Evolutionary conservation across 2,888 invertebrate species (phyloP), one percentile per base, ranked within the genome.

Genomic region (Aphodius granarius): DNA sequence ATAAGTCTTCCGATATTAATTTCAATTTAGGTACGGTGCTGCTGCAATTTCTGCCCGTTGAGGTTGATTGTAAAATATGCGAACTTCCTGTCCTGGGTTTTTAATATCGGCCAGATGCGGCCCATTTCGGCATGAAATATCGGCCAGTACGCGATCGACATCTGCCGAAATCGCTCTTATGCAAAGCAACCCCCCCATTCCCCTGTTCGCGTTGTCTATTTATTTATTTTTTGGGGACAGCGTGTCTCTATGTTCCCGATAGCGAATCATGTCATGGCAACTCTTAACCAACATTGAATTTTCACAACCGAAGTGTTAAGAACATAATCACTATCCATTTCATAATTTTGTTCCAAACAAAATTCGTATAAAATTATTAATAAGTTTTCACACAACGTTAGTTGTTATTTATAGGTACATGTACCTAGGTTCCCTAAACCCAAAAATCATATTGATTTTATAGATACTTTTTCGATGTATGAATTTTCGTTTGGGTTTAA

Each of bases 1-100:
- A 68, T 68, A 68, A 68, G 68, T 68, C 68, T 68, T 68, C 68
- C 68, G 20, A 68, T 68, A 68, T 68, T 68, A 68, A 68, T 68
- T 68, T 68, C 68, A 68, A 68, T 68, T 68, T 68, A 68, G 68
- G 68, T 68, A 22, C 68, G 21, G 68, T 68, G 20, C 68, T 20
- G 68, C 68, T 20, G 43, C 43, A 43, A 43, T 43, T 43, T 68
- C 20, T 68, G 22, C 68, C 68, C 21, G 68, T 68, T 20, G 68
- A 20, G 20, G 68, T 68, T 68, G 68, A 68, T 68, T 68, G 68
- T 22, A 68, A 68, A 68, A 68, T 68, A 68, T 68, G 68, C 68
- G 68, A 68, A 68, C 68, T 21, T 68, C 68, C 68, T 68, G 68
- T 68, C 68, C 21, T 21, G 20, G 68, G 68, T 68, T 68, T 68